A percentile compares a stretch with the other conserved stretches of the same genome.
These are phyloP conservation scores for Laticauda laticaudata DNA, from an alignment of 2,113 vertebrate genomes.

Conservation along the genomic window DNA sequence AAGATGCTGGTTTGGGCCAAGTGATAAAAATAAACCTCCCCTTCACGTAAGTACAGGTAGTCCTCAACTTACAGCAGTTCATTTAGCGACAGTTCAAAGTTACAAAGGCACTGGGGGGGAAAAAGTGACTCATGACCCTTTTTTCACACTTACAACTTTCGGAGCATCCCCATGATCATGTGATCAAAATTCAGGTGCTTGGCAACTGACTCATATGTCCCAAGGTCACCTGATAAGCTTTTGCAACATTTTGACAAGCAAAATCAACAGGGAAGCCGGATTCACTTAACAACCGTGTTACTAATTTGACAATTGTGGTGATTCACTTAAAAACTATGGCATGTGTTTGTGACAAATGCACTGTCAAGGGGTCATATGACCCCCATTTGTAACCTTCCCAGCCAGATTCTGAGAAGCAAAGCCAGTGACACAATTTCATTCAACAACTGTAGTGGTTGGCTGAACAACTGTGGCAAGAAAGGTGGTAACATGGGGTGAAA, in stretches of 20 bases:
- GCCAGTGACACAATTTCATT: too few species aligned
- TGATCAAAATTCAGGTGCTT: not conserved
- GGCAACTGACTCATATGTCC: not conserved
- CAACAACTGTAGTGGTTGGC: too few species aligned
- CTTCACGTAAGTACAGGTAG: not conserved
- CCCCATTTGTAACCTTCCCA: too few species aligned
- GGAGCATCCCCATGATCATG: not conserved
- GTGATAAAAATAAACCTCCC: not conserved
- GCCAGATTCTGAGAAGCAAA: too few species aligned
- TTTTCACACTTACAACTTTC: not conserved
- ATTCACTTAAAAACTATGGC: not conserved
- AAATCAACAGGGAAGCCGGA: not conserved
- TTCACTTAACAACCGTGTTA: not conserved
- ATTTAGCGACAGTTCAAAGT: not conserved
- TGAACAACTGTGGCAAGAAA: too few species aligned
- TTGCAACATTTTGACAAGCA: not conserved
- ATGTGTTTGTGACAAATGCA: too few species aligned
- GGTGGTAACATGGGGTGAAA: too few species aligned
- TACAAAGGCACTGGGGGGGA: not conserved
- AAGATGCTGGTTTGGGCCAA: not conserved
- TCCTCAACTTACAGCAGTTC: not conserved
- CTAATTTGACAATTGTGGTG: not conserved
- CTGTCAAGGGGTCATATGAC: too few species aligned
- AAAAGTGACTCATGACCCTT: not conserved
- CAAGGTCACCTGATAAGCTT: not conserved